Conservation (phyloP, 2,113 vertebrate species). For the Rynchops niger region DNA sequence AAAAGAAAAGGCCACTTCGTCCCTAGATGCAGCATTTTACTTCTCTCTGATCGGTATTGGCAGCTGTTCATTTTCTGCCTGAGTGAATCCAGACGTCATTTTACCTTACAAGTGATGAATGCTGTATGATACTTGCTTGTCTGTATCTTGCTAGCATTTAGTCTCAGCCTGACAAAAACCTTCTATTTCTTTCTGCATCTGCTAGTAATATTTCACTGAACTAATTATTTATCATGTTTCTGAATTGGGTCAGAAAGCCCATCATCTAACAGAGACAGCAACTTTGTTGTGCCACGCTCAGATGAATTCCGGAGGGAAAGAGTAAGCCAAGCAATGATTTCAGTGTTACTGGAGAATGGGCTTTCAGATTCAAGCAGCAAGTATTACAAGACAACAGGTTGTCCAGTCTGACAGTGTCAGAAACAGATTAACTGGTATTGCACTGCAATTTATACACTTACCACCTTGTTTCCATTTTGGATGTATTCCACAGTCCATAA, state of each 20-base stretch:
- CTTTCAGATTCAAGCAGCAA: background rate
- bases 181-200: slow-evolving; percentile 53
- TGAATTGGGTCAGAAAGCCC: slow-evolving; percentile 49
- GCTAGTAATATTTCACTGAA: slow-evolving; percentile 61
- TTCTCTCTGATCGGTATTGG: slow-evolving; percentile 71
- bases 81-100: slow-evolving; percentile 78
- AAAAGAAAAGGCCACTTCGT: background rate
- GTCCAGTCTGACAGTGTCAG: background rate
- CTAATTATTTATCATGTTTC: slow-evolving; percentile 64
- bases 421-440: background rate
- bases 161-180: slow-evolving; percentile 69
- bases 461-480: background rate
- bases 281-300: background rate
- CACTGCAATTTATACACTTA: background rate
- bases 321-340: background rate
- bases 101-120: slow-evolving; percentile 83
- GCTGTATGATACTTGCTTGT: slow-evolving; percentile 65
- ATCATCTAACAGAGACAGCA: slow-evolving; percentile 33
- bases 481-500: background rate
- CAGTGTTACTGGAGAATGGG: background rate
- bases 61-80: slow-evolving; percentile 92
- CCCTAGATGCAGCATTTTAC: slow-evolving; percentile 37
- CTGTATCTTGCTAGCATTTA: slow-evolving; percentile 61
- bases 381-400: background rate
- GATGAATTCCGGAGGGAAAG: background rate